Conservation (phyloP, 2,888 invertebrate genomes). For the Phyllotreta striolata region DNA sequence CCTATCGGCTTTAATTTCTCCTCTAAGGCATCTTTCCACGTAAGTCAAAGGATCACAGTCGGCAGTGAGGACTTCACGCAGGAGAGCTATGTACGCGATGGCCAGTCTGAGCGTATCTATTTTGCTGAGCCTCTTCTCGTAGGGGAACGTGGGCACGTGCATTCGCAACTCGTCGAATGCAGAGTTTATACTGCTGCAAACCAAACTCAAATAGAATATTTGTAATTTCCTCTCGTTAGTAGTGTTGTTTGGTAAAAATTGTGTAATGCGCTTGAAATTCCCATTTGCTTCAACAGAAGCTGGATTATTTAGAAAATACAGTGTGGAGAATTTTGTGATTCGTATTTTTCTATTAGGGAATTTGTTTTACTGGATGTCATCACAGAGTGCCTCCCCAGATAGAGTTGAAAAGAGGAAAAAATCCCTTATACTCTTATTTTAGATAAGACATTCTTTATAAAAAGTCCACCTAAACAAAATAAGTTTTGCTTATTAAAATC, state of each 20-base stretch:
- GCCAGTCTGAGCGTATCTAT: constrained; percentile 97
- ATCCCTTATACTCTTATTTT: too few relatives aligned
- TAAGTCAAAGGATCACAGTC: constrained; percentile 93
- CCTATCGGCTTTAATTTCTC: constrained; percentile 87
- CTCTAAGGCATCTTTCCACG: constrained; percentile 89
- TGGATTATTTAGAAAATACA: too few relatives aligned
- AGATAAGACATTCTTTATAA: too few relatives aligned
- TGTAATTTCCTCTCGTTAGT: neutral
- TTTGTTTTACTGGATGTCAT: too few relatives aligned
- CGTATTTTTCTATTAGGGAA: too few relatives aligned
- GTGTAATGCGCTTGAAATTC: neutral
- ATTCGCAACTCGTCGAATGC: constrained; percentile 97
- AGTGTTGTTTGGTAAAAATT: neutral
- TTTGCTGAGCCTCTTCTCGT: constrained; percentile 97
- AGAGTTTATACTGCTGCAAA: constrained; percentile 94
- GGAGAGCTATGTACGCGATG: constrained; percentile 95
- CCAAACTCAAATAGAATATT: constrained; percentile 47
- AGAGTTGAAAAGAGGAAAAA: too few relatives aligned
- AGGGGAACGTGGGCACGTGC: constrained; percentile 99
- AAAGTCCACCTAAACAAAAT: too few relatives aligned
- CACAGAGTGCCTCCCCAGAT: too few relatives aligned
- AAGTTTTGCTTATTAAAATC: too few relatives aligned
- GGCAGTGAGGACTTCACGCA: constrained; percentile 87
- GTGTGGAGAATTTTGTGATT: too few relatives aligned
- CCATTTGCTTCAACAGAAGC: too few relatives aligned